These are phyloP conservation scores for Palythoa heliodiscus DNA, from an alignment of 92 coral and sea anemone species.

Conservation along the genomic window DNA sequence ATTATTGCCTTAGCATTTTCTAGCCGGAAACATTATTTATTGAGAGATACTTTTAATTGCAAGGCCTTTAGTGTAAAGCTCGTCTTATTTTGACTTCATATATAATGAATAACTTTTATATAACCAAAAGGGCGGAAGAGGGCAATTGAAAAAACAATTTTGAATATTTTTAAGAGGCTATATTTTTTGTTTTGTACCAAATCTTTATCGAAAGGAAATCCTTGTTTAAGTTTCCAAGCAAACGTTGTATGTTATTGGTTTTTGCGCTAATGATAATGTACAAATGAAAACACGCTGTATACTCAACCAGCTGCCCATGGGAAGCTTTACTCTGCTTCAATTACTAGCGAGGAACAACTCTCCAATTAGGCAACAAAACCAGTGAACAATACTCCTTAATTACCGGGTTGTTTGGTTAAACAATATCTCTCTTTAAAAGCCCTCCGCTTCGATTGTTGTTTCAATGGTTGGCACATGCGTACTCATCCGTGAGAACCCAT, in stretches of 20 bases:
- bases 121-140: slow-evolving; percentile 43
- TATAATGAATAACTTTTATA: slow-evolving; percentile 64
- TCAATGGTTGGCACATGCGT: slow-evolving; percentile 74
- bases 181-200: slow-evolving; percentile 15
- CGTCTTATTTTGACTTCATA: slow-evolving; percentile 56
- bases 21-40: slow-evolving; percentile 56
- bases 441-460: slow-evolving; percentile 47
- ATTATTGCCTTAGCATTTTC: slow-evolving; percentile 39
- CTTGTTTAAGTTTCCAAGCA: background rate
- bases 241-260: slow-evolving; percentile 5
- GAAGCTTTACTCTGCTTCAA: slow-evolving; percentile 25
- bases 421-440: slow-evolving; percentile 96
- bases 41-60: slow-evolving; percentile 62
- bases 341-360: slow-evolving; percentile 68
- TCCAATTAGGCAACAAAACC: slow-evolving; percentile 91
- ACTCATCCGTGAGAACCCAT: slow-evolving; percentile 52
- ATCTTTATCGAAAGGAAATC: background rate
- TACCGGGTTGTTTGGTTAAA: slow-evolving; percentile 84
- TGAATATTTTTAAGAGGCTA: background rate
- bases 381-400: slow-evolving; percentile 74
- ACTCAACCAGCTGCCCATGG: slow-evolving; percentile 17
- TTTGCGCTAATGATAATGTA: background rate
- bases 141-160: slow-evolving; percentile 13
- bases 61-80: slow-evolving; percentile 64
- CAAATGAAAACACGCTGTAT: background rate